phyloP scores from a whole-genome alignment of 2,888 invertebrate species.

The Coenonympha glycerion region DNA sequence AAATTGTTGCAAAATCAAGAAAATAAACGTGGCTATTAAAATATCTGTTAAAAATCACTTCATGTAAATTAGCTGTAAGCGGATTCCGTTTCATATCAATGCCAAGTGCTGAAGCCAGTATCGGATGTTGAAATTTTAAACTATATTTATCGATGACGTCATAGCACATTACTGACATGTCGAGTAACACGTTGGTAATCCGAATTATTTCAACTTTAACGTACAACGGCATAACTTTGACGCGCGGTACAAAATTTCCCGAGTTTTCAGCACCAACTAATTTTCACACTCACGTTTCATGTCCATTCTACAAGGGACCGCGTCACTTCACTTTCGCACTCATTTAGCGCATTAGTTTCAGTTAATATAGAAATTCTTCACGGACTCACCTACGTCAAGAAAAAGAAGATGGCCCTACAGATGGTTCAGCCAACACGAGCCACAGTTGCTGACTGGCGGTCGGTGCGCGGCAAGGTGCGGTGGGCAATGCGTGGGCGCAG shows the following conservation, averaged over 20 bases:
- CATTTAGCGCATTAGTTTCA: conserved; percentile 25
- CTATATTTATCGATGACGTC: conserved; percentile 21
- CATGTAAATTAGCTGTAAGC: background rate
- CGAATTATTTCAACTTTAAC: conserved; percentile 7
- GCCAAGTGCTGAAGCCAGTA: conserved; percentile 9
- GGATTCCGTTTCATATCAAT: conserved; percentile 7
- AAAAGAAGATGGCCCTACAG: conserved; percentile 73
- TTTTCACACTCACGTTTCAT: conserved; percentile 38
- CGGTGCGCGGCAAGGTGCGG: conserved; percentile 72
- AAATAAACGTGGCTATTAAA: background rate
- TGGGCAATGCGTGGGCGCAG: conserved; percentile 64
- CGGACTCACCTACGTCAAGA: conserved; percentile 70
- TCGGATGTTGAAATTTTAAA: background rate
- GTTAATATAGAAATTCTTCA: conserved; percentile 38
- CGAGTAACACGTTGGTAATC: conserved; percentile 4
- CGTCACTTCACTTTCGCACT: conserved; percentile 66
- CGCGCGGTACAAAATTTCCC: background rate
- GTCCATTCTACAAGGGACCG: conserved; percentile 39
- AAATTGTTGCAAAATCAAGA: no score
- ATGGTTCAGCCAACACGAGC: conserved; percentile 80
- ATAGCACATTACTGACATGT: conserved; percentile 12
- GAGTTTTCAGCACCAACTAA: conserved; percentile 15
- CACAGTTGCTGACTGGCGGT: conserved; percentile 73
- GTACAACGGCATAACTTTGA: conserved; percentile 8
- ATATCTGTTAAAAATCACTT: background rate